Base-by-base conservation (phyloP, 2,888 invertebrate species). In the Lochmaea crataegi region DNA sequence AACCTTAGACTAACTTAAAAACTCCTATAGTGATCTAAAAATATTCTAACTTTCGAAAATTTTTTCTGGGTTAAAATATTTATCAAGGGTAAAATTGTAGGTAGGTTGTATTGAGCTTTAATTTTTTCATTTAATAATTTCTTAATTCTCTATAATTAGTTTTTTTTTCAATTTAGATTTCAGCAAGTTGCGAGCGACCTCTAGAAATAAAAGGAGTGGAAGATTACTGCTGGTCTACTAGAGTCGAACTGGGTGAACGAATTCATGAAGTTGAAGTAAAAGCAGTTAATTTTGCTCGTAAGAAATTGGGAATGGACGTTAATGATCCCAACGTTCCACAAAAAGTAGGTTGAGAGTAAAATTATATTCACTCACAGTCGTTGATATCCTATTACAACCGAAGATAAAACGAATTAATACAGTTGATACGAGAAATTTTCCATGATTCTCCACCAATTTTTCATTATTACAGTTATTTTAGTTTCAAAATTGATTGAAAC, bases 201-300 rank as follows among this genome's bases (percentile, higher is more conserved):
- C 66, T 77, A 11, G 80, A 78, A 64, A 74, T 83, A 10, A 76
- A 79, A 73, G 77, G 72, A n/a, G 83, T 81, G 48, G 83, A 84
- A 72, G 83, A 83, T 56, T 75, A 76, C 67, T 84, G 83, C 71
- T 82, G 82, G 80, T 79, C 77, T 7, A 78, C 75, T 65, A 79
- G 80, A 73, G 82, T 83, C 7, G 83, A 84, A 78, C 77, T 84
- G 45, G 74, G 81, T 11, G 82, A 83, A 16, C 75, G 83, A 61
- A 79, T 84, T 38, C 79, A 81, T 64, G 80, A 83, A 71, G 80
- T 77, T 22, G 83, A 83, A 3, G 81, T 82, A 73, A 82, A 77
- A 51, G 79, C 83, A 14, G 71, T 83, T 11, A 84, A 83, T 77
- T 82, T 84, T 72, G 84, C 83, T 1, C 83, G 80, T 72, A 82